phyloP scores from a whole-genome alignment of 2,888 invertebrate species.

The Rhamphomyia laevipes region DNA sequence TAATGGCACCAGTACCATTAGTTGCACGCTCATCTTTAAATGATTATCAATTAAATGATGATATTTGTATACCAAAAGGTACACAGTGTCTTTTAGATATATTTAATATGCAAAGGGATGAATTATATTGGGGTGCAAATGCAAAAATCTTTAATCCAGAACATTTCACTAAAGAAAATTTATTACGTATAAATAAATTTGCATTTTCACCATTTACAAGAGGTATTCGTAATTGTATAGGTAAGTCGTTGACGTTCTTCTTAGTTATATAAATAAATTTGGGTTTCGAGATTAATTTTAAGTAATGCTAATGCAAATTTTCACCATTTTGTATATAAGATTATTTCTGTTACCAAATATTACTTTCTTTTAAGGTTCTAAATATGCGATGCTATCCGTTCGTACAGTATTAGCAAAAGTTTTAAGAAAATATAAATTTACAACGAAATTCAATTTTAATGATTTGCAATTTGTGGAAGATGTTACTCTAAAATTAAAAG shows the following conservation, averaged over 20 bases:
- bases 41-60: slow-evolving; percentile 19
- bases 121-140: slow-evolving; percentile 27
- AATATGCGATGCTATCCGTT: slow-evolving; percentile 30
- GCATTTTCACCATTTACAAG: slow-evolving; percentile 33
- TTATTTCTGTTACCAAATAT: no score
- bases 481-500: background rate
- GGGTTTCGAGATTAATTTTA: no score
- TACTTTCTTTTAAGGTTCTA: slow-evolving; percentile 8
- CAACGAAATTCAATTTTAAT: background rate
- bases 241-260: no score
- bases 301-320: no score
- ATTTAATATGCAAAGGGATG: slow-evolving; percentile 33
- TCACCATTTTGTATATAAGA: no score
- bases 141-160: slow-evolving; percentile 31
- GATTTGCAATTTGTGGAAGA: slow-evolving; percentile 1
- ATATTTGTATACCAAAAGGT: slow-evolving; percentile 25
- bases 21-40: slow-evolving; percentile 9
- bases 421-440: slow-evolving; percentile 21
- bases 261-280: no score
- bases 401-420: slow-evolving; percentile 29
- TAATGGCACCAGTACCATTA: background rate
- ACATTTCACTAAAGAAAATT: slow-evolving; percentile 19
- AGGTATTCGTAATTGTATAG: slow-evolving; percentile 33
- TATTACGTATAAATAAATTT: slow-evolving; percentile 20
- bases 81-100: slow-evolving; percentile 29